Evolutionary conservation across 2,113 vertebrate genomes (phyloP).

Genomic region (Chamaetylas fuelleborni): DNA sequence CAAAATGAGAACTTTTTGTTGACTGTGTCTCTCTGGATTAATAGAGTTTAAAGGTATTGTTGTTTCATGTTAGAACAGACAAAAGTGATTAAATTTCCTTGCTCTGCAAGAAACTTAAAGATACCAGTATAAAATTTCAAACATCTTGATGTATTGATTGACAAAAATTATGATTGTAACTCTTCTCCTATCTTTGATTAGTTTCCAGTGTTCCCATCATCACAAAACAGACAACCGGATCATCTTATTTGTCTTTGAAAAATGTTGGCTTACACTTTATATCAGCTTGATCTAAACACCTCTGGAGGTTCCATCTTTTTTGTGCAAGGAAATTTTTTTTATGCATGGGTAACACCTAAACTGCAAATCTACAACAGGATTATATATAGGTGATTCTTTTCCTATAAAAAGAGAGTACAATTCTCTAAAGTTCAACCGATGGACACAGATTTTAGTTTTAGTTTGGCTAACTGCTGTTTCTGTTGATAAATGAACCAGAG

Average conservation of each 20-base stretch:
- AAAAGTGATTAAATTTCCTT: constrained; percentile 23
- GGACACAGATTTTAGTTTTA: background rate
- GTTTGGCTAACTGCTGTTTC: background rate
- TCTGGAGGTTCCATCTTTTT: background rate
- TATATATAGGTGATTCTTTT: background rate
- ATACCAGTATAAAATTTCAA: constrained; percentile 14
- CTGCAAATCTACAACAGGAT: background rate
- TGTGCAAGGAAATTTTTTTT: background rate
- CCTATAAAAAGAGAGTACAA: background rate
- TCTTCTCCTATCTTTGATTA: background rate
- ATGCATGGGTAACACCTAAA: background rate
- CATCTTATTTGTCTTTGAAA: background rate
- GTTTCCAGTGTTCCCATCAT: background rate
- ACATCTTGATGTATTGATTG: background rate
- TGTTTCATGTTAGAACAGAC: constrained; percentile 7
- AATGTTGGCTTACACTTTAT: background rate
- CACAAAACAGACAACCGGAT: constrained; percentile 2
- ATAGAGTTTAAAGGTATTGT: constrained; percentile 49
- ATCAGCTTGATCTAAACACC: background rate
- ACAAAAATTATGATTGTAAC: background rate
- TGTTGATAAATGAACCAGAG: constrained; percentile 20
- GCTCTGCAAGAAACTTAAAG: background rate
- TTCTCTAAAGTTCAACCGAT: background rate
- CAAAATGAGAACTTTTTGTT: constrained; percentile 60
- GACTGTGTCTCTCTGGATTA: constrained; percentile 51